Evolutionary conservation across 2,113 vertebrate genomes (phyloP).

Genomic region (Chinchilla lanigera): DNA sequence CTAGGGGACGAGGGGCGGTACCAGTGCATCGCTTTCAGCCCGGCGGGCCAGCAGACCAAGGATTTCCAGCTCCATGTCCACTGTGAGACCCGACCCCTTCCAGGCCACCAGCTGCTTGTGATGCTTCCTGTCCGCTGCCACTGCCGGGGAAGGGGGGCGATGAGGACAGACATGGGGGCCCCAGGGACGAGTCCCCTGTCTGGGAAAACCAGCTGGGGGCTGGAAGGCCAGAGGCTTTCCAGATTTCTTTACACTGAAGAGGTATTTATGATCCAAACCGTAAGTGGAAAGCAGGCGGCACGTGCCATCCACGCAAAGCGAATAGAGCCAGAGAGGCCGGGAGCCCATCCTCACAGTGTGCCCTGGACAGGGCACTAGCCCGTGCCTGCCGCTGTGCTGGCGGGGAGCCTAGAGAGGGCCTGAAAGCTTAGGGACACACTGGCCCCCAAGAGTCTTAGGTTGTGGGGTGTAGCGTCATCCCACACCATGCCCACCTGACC

Average conservation of each 20-base stretch:
- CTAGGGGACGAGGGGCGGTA: slow-evolving; percentile 90
- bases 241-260: not conserved
- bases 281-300: not conserved
- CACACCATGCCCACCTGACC: fast-evolving
- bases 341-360: fast-evolving
- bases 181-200: fast-evolving
- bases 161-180: not conserved
- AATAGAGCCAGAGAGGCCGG: not conserved
- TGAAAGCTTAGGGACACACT: not conserved
- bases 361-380: not conserved
- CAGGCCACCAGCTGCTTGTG: fast-evolving
- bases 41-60: slow-evolving; percentile 90
- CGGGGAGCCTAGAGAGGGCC: not conserved
- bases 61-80: slow-evolving; percentile 90
- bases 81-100: slow-evolving; percentile 80
- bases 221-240: fast-evolving
- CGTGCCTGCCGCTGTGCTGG: too few species aligned
- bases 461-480: not conserved
- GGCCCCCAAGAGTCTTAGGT: fast-evolving
- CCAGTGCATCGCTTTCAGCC: slow-evolving; percentile 91
- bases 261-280: not conserved
- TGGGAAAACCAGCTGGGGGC: not conserved
- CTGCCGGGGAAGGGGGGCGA: not conserved
- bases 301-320: fast-evolving
- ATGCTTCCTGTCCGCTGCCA: not conserved